A percentile compares a stretch with the other conserved stretches of the same genome.
Evolutionary conservation across 2,797 vertebrate species (phyloP).

Genomic region (Silurus aristotelis): DNA sequence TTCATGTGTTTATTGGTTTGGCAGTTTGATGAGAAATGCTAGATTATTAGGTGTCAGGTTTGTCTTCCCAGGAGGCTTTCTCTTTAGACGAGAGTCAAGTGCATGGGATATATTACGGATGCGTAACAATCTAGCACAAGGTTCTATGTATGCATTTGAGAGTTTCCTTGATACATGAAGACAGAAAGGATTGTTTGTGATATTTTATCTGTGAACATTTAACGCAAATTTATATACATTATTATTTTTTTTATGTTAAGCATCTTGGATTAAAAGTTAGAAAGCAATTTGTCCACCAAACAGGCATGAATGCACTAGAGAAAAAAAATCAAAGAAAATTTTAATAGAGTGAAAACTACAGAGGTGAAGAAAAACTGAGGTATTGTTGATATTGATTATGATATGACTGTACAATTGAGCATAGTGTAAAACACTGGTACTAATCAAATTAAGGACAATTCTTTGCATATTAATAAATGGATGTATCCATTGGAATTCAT

Average conservation of each 20-base stretch:
- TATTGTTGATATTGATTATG: background rate
- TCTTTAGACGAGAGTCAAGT: slow-evolving; percentile 27
- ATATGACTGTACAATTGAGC: background rate
- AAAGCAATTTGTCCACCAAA: background rate
- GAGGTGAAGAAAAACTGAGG: background rate
- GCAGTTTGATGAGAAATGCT: slow-evolving; percentile 42
- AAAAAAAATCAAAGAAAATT: background rate
- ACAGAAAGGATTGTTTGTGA: background rate
- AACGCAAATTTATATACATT: background rate
- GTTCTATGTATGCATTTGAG: background rate
- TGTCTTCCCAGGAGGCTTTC: slow-evolving; percentile 30
- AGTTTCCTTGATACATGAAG: background rate
- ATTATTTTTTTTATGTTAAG: background rate
- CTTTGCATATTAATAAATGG: no score
- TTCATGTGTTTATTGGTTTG: slow-evolving; percentile 34
- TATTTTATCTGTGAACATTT: background rate
- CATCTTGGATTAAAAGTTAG: no score
- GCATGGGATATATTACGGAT: slow-evolving; percentile 14
- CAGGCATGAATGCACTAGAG: background rate
- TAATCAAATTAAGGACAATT: background rate
- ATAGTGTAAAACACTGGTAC: background rate
- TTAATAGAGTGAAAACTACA: background rate
- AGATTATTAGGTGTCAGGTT: slow-evolving; percentile 51
- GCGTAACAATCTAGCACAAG: slow-evolving; percentile 16
- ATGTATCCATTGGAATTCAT: background rate